These are phyloP conservation scores for Trochalopteron elliotii DNA, from an alignment of 2,113 vertebrate species.

Conservation along the genomic window DNA sequence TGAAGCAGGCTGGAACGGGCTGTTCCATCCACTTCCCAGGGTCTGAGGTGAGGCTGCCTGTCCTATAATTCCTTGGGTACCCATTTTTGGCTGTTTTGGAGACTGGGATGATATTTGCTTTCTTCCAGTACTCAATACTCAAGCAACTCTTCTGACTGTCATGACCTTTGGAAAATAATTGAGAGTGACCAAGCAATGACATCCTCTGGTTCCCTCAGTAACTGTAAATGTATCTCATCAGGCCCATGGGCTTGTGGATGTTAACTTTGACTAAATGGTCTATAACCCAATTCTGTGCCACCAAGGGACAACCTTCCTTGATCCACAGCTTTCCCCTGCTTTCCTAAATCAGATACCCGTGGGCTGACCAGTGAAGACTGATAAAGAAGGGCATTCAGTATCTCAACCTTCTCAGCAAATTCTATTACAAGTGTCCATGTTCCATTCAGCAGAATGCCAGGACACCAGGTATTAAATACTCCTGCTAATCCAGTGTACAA, in stretches of 20 bases:
- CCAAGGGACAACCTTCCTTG: not conserved
- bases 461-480: not conserved
- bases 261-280: not conserved
- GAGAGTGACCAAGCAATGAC: not conserved
- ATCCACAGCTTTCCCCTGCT: not conserved
- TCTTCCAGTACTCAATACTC: not conserved
- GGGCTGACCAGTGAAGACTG: not conserved
- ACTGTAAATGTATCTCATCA: not conserved
- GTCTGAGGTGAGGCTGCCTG: not conserved
- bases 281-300: not conserved
- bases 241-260: not conserved
- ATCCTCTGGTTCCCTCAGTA: not conserved
- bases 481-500: not conserved
- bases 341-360: not conserved
- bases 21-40: not conserved
- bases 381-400: not conserved
- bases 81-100: not conserved
- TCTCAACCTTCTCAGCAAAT: not conserved
- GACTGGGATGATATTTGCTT: not conserved
- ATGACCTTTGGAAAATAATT: not conserved
- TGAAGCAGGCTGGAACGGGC: not conserved
- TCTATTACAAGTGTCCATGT: not conserved
- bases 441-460: accelerated
- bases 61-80: not conserved
- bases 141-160: not conserved